Conservation (phyloP, 2,888 invertebrate species). For the Plebejus melissa region DNA sequence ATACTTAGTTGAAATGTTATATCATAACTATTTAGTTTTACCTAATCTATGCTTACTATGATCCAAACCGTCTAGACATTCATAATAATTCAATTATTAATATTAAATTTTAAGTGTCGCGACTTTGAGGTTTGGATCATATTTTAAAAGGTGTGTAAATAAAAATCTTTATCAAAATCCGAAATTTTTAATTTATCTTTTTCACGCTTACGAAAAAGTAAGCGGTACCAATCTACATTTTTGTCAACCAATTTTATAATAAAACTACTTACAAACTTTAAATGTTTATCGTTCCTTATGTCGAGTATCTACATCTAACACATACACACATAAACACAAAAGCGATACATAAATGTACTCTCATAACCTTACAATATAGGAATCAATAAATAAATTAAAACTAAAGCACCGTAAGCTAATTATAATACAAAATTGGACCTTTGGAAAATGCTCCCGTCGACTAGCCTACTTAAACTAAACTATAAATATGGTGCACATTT, state of each 20-base stretch:
- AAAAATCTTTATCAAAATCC: slow-evolving; percentile 7
- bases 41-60: no score
- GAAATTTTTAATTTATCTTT: not conserved
- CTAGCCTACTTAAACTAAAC: slow-evolving; percentile 54
- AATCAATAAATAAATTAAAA: slow-evolving; percentile 41
- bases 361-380: slow-evolving; percentile 60
- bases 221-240: not conserved
- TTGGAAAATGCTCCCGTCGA: slow-evolving; percentile 75
- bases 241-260: slow-evolving; percentile 29
- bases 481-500: slow-evolving; percentile 36
- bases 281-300: slow-evolving; percentile 34
- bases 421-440: slow-evolving; percentile 74
- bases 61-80: no score
- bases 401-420: slow-evolving; percentile 55
- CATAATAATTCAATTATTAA: no score
- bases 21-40: no score
- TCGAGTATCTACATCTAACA: slow-evolving; percentile 30
- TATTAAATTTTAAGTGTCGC: no score
- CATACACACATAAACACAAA: slow-evolving; percentile 27
- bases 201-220: not conserved
- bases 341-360: slow-evolving; percentile 61
- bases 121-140: no score
- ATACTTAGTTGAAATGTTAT: no score
- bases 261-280: slow-evolving; percentile 36
- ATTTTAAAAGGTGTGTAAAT: not conserved